A percentile compares a stretch with the other conserved stretches of the same genome.
Evolutionary conservation across 2,797 vertebrate genomes (phyloP).

Genomic region (Pseudomugil gertrudae): DNA sequence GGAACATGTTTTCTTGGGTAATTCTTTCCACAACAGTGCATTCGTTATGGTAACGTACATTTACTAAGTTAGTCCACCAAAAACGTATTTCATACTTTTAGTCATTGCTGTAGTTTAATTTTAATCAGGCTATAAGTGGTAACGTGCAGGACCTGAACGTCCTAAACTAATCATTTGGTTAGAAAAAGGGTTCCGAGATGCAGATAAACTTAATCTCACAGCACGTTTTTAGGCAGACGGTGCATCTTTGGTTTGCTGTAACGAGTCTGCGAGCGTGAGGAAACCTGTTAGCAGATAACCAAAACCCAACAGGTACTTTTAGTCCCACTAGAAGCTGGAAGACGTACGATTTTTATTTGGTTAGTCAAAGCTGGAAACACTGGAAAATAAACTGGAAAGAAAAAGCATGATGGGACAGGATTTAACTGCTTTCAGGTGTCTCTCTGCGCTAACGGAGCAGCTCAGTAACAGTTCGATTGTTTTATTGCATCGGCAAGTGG

Average conservation of each 20-base stretch:
- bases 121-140: not conserved
- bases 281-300: conserved; percentile 51
- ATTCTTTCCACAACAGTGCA: conserved; percentile 4
- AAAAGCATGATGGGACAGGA: conserved; percentile 13
- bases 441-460: not conserved
- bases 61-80: not conserved
- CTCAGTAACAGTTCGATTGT: conserved; percentile 9
- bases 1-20: conserved; percentile 6
- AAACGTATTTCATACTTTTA: not conserved
- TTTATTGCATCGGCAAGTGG: not conserved
- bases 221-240: too few species aligned
- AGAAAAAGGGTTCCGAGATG: not conserved
- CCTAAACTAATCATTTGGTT: not conserved
- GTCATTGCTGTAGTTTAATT: not conserved
- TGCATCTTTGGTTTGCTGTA: too few species aligned
- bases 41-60: not conserved
- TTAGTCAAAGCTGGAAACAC: not conserved
- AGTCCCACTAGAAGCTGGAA: conserved; percentile 33
- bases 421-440: conserved; percentile 11
- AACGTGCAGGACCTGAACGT: not conserved
- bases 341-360: conserved; percentile 7
- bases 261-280: conserved; percentile 52
- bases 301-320: conserved; percentile 14
- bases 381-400: conserved; percentile 4
- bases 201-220: conserved; percentile 1